phyloP scores from a whole-genome alignment of 2,113 vertebrate genomes.

The Antennarius striatus region DNA sequence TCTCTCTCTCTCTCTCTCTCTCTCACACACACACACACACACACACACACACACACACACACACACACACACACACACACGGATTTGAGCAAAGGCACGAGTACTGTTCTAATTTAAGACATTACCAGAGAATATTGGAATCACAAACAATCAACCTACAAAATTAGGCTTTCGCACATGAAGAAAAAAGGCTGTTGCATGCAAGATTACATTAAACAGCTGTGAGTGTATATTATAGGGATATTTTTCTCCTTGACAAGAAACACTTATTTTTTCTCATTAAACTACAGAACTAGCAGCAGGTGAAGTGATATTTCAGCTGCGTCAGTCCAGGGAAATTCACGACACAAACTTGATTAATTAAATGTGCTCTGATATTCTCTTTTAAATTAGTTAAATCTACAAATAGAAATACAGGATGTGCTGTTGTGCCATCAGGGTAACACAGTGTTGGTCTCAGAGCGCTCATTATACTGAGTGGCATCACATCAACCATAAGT shows the following conservation, averaged over 20 bases:
- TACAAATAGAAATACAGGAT: conserved; percentile 36
- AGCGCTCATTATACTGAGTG: conserved; percentile 40
- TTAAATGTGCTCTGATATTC: conserved; percentile 15
- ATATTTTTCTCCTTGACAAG: conserved; percentile 33
- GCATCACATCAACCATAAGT: conserved; percentile 22
- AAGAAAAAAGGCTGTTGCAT: conserved; percentile 34
- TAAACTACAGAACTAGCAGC: conserved; percentile 33
- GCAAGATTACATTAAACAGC: conserved; percentile 66
- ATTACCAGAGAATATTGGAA: conserved; percentile 52
- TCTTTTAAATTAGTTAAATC: conserved; percentile 38
- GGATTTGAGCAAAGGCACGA: not conserved
- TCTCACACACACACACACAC: not conserved
- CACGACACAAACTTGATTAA: conserved; percentile 36
- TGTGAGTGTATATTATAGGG: conserved; percentile 49
- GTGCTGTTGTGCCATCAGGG: conserved; percentile 44
- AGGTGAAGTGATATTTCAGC: conserved; percentile 12
- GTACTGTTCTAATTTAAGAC: conserved; percentile 40
- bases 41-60: not conserved
- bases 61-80: not conserved
- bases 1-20: too few species aligned
- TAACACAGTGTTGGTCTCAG: conserved; percentile 34
- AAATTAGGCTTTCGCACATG: conserved; percentile 59
- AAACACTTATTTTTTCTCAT: conserved; percentile 9
- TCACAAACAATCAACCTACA: conserved; percentile 59
- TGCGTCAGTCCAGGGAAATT: conserved; percentile 10